Conservation (phyloP, 2,888 invertebrate species). For the Orchesellides sinensis region DNA sequence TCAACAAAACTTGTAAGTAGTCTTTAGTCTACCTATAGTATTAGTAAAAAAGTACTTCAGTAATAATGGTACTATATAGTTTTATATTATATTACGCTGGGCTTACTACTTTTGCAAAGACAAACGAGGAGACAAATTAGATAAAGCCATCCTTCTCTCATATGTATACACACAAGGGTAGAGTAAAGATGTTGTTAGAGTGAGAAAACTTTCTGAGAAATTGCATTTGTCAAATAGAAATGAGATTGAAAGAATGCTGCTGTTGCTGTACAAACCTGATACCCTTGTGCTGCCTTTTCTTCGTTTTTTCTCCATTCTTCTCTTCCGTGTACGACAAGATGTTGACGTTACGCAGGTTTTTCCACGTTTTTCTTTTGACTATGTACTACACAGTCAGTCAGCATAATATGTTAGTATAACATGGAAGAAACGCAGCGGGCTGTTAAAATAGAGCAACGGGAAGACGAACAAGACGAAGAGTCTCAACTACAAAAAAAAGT, state of each 20-base stretch:
- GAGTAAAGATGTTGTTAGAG: constrained; percentile 67
- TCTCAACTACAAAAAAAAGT: constrained; percentile 38
- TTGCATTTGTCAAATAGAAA: constrained; percentile 74
- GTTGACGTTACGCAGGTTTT: constrained; percentile 42
- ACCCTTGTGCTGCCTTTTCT: constrained; percentile 69
- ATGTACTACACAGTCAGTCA: no score
- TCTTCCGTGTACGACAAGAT: constrained; percentile 31
- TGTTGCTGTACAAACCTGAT: no score
- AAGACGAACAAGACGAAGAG: neutral
- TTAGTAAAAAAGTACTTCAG: neutral
- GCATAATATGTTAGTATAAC: no score
- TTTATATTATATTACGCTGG: no score
- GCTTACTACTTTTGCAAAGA: constrained; percentile 53
- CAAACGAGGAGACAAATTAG: constrained; percentile 72
- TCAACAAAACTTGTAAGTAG: no score
- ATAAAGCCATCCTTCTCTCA: constrained; percentile 66
- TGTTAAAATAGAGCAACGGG: neutral
- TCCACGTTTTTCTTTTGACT: neutral
- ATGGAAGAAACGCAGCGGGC: neutral
- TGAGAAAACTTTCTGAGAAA: constrained; percentile 70
- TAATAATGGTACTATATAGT: no score
- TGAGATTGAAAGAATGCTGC: no score
- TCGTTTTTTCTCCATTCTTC: constrained; percentile 2
- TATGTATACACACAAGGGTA: constrained; percentile 32
- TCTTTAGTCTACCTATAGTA: neutral